Evolutionary conservation across 2,797 vertebrate genomes (phyloP).

Genomic region (Triplophysa yarkandensis): DNA sequence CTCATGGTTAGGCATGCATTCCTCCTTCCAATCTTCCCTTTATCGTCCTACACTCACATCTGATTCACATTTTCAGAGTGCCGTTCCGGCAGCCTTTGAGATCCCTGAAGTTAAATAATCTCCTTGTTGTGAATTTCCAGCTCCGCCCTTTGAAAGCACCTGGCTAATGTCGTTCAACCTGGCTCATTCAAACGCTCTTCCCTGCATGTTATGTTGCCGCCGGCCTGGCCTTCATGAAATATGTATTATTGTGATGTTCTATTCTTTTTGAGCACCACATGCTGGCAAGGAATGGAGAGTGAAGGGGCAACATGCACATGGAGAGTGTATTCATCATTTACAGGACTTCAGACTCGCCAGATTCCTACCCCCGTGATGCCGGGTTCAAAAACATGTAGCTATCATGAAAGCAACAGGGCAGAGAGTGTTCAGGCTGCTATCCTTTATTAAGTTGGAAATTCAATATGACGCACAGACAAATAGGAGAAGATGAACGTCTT

Average conservation of each 20-base stretch:
- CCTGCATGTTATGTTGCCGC: not conserved
- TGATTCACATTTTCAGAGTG: not conserved
- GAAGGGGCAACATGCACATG: conserved; percentile 26
- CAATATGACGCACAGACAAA: conserved; percentile 30
- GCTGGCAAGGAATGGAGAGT: conserved; percentile 31
- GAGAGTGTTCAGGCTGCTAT: conserved; percentile 20
- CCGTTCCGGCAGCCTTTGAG: not conserved
- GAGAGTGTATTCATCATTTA: conserved; percentile 54
- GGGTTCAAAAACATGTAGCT: conserved; percentile 42
- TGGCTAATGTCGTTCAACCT: not conserved
- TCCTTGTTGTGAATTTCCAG: not conserved
- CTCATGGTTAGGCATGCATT: not conserved
- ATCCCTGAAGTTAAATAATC: not conserved
- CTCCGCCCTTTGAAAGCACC: conserved; percentile 5
- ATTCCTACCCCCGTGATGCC: conserved; percentile 4
- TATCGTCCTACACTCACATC: not conserved
- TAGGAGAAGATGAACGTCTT: conserved; percentile 21
- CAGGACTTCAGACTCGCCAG: conserved; percentile 36
- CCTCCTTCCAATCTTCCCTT: not conserved
- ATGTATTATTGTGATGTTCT: conserved; percentile 55
- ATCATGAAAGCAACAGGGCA: conserved; percentile 43
- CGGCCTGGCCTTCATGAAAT: conserved; percentile 54
- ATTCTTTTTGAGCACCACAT: conserved; percentile 56
- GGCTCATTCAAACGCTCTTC: conserved; percentile 3
- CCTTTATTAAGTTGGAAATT: conserved; percentile 45